Evolutionary conservation across 2,888 invertebrate genomes (phyloP).

Genomic region (Athalia circularis): DNA sequence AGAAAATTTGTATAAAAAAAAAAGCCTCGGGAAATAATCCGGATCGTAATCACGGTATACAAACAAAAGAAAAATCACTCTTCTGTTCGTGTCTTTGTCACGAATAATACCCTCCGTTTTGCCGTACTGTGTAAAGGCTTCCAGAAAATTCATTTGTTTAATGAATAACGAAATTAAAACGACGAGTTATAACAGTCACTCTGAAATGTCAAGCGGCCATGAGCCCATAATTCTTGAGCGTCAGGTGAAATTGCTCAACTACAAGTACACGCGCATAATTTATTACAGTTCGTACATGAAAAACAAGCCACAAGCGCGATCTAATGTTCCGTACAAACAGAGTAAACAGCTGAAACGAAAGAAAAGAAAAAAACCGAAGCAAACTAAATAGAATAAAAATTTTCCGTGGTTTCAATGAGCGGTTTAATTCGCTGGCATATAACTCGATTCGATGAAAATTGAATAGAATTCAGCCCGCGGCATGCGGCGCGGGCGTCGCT

Average conservation of each 20-base stretch:
- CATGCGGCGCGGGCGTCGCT: too few relatives aligned
- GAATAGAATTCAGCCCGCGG: too few relatives aligned
- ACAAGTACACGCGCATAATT: slow-evolving; percentile 24
- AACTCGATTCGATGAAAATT: too few relatives aligned
- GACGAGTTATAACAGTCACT: not conserved
- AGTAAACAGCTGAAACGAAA: not conserved
- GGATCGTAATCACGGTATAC: not conserved
- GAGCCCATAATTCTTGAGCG: slow-evolving; percentile 22
- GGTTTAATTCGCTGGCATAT: not conserved
- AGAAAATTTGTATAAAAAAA: not conserved
- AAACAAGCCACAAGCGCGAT: not conserved
- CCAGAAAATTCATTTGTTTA: not conserved
- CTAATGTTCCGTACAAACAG: slow-evolving; percentile 6
- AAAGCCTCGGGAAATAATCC: not conserved
- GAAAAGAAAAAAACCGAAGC: too few relatives aligned
- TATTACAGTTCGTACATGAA: not conserved
- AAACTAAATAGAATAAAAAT: not conserved
- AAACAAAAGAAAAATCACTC: not conserved
- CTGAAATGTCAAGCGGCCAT: slow-evolving; percentile 1
- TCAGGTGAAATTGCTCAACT: slow-evolving; percentile 17
- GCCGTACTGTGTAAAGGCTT: not conserved
- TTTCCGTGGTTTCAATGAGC: not conserved
- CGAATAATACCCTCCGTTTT: too few relatives aligned
- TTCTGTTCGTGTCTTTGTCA: not conserved
- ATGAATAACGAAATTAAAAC: slow-evolving; percentile 1